These are phyloP conservation scores for Melozone crissalis DNA, from an alignment of 2,113 vertebrate species.

Conservation along the genomic window DNA sequence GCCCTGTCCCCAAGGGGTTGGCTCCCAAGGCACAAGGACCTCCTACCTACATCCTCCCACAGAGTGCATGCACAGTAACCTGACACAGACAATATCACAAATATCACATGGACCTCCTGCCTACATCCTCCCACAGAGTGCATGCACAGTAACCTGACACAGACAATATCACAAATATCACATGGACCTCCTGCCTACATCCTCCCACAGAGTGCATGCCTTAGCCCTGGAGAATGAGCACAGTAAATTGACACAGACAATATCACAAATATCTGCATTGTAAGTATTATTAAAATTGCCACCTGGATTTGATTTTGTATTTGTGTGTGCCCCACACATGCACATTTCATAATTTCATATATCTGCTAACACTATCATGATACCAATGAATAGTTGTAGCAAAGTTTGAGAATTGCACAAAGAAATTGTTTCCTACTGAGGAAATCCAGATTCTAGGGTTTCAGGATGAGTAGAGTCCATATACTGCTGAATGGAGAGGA, in stretches of 20 bases:
- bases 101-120: neutral
- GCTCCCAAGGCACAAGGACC: neutral
- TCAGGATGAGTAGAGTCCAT: neutral
- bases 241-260: neutral
- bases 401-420: neutral
- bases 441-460: neutral
- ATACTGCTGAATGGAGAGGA: neutral
- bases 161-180: neutral
- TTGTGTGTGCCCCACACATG: neutral
- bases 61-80: neutral
- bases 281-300: neutral
- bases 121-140: neutral
- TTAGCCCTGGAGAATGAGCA: neutral
- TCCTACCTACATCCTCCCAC: rapidly evolving
- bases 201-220: neutral
- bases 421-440: neutral
- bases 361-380: neutral
- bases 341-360: neutral
- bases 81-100: neutral
- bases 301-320: neutral
- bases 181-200: rapidly evolving
- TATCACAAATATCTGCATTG: neutral
- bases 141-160: neutral
- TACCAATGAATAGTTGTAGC: neutral
- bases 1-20: rapidly evolving